A percentile compares a stretch with the other conserved stretches of the same genome.
Conservation (phyloP, 2,113 vertebrate genomes). For the Melospiza melodia region DNA sequence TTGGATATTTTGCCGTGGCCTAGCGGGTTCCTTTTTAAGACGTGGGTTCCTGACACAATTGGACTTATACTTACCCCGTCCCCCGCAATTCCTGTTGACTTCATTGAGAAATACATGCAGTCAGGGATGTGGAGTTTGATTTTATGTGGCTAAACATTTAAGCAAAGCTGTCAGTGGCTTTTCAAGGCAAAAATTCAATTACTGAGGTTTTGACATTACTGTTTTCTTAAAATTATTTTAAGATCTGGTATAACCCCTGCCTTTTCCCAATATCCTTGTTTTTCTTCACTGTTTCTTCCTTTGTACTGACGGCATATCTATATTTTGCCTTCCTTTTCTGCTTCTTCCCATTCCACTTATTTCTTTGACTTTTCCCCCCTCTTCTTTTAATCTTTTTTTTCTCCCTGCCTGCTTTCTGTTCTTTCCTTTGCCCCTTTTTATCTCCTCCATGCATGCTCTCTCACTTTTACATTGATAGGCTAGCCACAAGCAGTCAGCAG, state of each 20-base stretch:
- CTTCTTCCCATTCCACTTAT: neutral
- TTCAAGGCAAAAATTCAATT: conserved; percentile 34
- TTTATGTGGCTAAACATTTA: neutral
- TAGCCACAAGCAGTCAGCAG: neutral
- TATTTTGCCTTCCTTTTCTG: neutral
- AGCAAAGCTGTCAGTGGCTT: neutral
- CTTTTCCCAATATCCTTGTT: neutral
- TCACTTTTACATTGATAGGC: neutral
- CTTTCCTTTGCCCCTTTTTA: neutral
- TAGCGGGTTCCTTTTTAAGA: too few relatives aligned
- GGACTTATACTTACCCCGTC: too few relatives aligned
- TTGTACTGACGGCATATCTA: neutral
- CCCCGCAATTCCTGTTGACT: neutral
- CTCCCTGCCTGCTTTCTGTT: neutral
- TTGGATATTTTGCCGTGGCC: too few relatives aligned
- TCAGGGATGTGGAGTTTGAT: neutral
- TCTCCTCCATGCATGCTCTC: neutral
- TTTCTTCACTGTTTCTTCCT: neutral
- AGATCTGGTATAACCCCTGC: neutral
- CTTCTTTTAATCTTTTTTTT: neutral
- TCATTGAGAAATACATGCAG: neutral
- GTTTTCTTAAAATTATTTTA: conserved; percentile 6
- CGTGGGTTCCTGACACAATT: too few relatives aligned
- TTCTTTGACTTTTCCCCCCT: neutral
- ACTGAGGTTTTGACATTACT: neutral